These are phyloP conservation scores for Pedetes capensis DNA, from an alignment of 2,113 vertebrate species.

Conservation along the genomic window DNA sequence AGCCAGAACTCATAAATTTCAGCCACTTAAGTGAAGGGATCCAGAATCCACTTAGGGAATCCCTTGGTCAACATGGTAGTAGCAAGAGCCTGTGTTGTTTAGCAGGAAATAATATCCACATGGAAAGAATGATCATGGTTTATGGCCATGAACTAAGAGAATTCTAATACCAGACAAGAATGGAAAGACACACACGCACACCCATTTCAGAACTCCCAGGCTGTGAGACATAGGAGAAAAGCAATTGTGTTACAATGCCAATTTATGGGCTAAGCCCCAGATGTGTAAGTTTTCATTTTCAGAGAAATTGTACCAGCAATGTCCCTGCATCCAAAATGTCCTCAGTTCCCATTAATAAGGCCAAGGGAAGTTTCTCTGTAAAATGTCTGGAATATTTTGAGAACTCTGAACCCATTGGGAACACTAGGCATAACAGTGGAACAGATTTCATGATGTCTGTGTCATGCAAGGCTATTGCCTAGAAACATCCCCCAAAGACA, in stretches of 20 bases:
- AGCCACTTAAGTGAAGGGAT: conserved; percentile 24
- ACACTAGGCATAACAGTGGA: conserved; percentile 23
- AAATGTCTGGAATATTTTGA: conserved; percentile 41
- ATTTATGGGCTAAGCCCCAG: not conserved
- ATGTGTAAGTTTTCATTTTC: conserved; percentile 23
- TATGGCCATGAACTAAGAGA: not conserved
- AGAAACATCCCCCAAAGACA: conserved; percentile 63
- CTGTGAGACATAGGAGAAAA: not conserved
- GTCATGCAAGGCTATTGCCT: conserved; percentile 49
- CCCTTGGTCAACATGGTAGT: not conserved
- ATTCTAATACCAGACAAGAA: not conserved
- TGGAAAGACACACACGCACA: not conserved
- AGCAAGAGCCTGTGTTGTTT: conserved; percentile 18
- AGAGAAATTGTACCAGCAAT: not conserved
- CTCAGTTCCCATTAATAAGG: not conserved
- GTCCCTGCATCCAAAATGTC: conserved; percentile 28
- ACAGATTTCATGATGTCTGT: conserved; percentile 48
- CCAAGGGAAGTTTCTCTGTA: not conserved
- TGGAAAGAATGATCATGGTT: not conserved
- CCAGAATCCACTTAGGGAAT: not conserved
- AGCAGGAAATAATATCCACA: conserved; percentile 25
- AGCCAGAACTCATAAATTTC: conserved; percentile 43
- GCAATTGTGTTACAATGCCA: not conserved
- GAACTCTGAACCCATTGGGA: conserved; percentile 23
- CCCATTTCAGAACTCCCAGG: not conserved